Evolutionary conservation across 2,797 vertebrate species (phyloP).

Genomic region (Cottoperca gobio): DNA sequence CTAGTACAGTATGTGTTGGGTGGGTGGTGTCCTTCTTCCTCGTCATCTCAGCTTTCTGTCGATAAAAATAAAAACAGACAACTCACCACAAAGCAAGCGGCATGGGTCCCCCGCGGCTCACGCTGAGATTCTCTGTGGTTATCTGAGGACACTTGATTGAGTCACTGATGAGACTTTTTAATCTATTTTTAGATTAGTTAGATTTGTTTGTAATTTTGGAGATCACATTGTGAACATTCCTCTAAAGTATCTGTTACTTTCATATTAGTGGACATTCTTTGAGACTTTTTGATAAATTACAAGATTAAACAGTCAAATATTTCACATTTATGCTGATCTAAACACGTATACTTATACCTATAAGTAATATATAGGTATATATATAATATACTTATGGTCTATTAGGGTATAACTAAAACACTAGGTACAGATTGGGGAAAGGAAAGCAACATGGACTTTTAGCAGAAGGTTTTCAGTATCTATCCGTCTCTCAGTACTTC

Average conservation of each 20-base stretch:
- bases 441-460: no score
- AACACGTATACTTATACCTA: no score
- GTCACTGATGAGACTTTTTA: not conserved
- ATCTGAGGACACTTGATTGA: conserved; percentile 27
- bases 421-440: not conserved
- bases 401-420: not conserved
- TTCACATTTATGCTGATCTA: not conserved
- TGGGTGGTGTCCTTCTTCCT: conserved; percentile 55
- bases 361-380: no score
- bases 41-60: conserved; percentile 74
- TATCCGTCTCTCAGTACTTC: no score
- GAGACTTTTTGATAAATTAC: not conserved
- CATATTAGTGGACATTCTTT: not conserved
- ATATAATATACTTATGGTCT: no score
- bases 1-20: conserved; percentile 61
- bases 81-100: conserved; percentile 58
- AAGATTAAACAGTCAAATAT: not conserved
- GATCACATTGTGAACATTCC: not conserved
- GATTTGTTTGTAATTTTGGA: not conserved
- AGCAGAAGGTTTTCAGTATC: no score
- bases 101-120: conserved; percentile 41
- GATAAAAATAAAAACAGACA: conserved; percentile 83
- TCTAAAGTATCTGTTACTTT: not conserved
- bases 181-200: not conserved
- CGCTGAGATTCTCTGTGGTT: conserved; percentile 27